These are phyloP conservation scores for Gambusia holbrooki DNA, from an alignment of 2,113 vertebrate genomes.

Conservation along the genomic window DNA sequence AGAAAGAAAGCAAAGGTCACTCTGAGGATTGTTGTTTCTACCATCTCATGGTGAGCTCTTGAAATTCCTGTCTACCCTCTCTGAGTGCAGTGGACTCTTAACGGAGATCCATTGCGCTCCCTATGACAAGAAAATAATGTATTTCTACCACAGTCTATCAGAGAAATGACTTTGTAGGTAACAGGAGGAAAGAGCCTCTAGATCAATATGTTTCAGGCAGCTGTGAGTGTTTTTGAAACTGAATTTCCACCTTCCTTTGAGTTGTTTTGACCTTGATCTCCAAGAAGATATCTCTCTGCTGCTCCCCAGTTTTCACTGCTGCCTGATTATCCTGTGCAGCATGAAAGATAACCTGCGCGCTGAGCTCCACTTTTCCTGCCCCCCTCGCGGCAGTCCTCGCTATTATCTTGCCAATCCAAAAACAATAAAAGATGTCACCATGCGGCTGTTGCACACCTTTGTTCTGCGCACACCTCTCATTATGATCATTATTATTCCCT, in stretches of 20 bases:
- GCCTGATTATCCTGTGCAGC: conserved; percentile 77
- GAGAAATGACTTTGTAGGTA: conserved; percentile 72
- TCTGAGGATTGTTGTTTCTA: conserved; percentile 62
- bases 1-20: conserved; percentile 54
- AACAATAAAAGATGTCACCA: conserved; percentile 75
- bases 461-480: conserved; percentile 63
- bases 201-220: conserved; percentile 79
- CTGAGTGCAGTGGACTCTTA: conserved; percentile 66
- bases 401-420: conserved; percentile 79
- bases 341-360: conserved; percentile 77
- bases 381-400: conserved; percentile 51
- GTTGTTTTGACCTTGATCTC: conserved; percentile 83
- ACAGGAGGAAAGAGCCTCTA: conserved; percentile 59
- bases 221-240: conserved; percentile 76
- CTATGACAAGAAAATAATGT: conserved; percentile 79
- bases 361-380: conserved; percentile 66
- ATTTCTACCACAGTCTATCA: conserved; percentile 75
- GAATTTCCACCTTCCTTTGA: conserved; percentile 78
- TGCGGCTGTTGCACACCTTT: conserved; percentile 65
- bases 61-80: conserved; percentile 53
- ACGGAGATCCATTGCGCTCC: conserved; percentile 73
- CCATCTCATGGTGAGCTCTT: conserved; percentile 44
- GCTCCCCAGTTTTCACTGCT: conserved; percentile 64
- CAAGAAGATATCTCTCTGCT: conserved; percentile 71
- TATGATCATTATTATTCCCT: conserved; percentile 73